Evolutionary conservation across 2,797 vertebrate genomes (phyloP).

Genomic region (Babyrousa celebensis): DNA sequence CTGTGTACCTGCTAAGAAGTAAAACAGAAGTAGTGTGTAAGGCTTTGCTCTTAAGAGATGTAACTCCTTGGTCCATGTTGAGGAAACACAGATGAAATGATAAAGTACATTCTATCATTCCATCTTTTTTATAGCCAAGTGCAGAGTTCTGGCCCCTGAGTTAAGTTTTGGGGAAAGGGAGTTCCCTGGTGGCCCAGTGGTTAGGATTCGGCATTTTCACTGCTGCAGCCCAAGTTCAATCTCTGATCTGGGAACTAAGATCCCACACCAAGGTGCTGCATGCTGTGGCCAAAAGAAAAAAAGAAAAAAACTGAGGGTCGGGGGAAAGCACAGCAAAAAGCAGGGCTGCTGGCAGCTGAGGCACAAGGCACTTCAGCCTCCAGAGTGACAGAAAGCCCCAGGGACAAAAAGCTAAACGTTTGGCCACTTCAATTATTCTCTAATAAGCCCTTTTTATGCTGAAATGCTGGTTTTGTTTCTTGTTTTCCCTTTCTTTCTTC

Average conservation of each 20-base stretch:
- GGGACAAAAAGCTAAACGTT: background rate
- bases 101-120: background rate
- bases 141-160: background rate
- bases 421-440: slow-evolving; percentile 27
- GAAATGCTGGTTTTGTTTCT: slow-evolving; percentile 68
- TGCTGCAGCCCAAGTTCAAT: too few species aligned
- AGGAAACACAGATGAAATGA: background rate
- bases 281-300: too few species aligned
- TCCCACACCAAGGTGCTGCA: too few species aligned
- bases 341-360: background rate
- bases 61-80: background rate
- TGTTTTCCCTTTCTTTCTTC: slow-evolving; percentile 51
- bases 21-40: background rate
- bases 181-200: too few species aligned
- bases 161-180: background rate
- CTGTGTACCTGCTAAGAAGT: slow-evolving; percentile 6
- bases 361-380: background rate
- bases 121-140: background rate
- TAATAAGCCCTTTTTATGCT: background rate
- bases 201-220: too few species aligned
- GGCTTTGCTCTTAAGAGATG: background rate
- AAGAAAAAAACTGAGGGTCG: too few species aligned
- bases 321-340: background rate
- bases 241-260: too few species aligned
- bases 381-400: background rate